Evolutionary conservation across 2,797 vertebrate species (phyloP).

Genomic region (Poecile montanus): DNA sequence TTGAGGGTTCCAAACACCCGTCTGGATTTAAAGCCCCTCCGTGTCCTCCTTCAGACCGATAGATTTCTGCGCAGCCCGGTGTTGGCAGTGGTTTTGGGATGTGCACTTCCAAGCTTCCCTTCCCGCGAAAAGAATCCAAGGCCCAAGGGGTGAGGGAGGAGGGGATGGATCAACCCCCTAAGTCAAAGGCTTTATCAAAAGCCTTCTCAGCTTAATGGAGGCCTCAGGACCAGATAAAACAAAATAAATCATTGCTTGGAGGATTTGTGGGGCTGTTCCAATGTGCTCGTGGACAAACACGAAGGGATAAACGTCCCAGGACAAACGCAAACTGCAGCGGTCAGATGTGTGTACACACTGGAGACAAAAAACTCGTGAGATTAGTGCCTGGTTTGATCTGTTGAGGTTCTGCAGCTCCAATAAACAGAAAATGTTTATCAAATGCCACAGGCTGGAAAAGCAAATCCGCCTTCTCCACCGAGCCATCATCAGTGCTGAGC

Average conservation of each 20-base stretch:
- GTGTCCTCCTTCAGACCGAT: background rate
- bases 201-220: background rate
- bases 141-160: rapidly evolving
- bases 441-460: background rate
- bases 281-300: background rate
- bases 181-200: background rate
- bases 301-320: background rate
- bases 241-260: background rate
- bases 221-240: background rate
- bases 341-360: background rate
- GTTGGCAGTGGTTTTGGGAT: background rate
- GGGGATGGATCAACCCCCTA: rapidly evolving
- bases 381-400: background rate
- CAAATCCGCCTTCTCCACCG: background rate
- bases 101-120: no score
- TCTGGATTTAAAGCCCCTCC: background rate
- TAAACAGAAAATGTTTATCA: conserved; percentile 16
- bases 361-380: background rate
- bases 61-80: no score
- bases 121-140: background rate
- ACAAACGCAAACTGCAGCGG: background rate
- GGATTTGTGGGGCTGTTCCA: background rate
- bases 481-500: background rate
- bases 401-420: background rate
- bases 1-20: background rate